Percentiles rank a stretch among this genome's conserved stretches.
phyloP scores from a whole-genome alignment of 1,140 invertebrate genomes.

The Bombus impatiens region DNA sequence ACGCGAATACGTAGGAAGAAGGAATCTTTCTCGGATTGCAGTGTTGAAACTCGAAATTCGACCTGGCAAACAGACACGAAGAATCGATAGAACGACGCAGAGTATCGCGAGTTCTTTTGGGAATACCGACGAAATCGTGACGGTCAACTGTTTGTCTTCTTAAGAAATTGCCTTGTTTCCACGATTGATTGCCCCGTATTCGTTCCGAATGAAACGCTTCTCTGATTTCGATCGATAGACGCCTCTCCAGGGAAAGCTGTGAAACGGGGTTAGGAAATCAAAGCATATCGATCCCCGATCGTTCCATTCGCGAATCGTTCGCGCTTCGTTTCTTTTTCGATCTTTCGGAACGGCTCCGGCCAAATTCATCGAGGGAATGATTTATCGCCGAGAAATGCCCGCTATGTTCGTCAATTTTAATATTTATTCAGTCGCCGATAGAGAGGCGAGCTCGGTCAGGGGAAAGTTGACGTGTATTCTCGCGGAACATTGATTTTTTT shows the following conservation, averaged over 20 bases:
- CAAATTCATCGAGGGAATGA: not conserved
- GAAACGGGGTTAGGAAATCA: constrained; percentile 17
- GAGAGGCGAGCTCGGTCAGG: not conserved
- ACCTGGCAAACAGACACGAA: not conserved
- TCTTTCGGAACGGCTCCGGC: not conserved
- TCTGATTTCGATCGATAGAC: constrained; percentile 33
- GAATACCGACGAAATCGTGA: constrained; percentile 23
- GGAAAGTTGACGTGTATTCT: not conserved
- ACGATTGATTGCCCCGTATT: constrained; percentile 14
- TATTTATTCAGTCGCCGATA: not conserved
- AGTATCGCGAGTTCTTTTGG: constrained; percentile 19
- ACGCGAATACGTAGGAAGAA: not conserved
- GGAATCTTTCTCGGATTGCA: not conserved
- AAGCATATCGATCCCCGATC: constrained; percentile 23
- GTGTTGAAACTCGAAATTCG: not conserved
- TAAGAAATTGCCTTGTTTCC: constrained; percentile 52
- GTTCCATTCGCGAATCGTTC: not conserved
- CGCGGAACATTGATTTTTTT: constrained; percentile 26
- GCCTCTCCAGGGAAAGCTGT: not conserved
- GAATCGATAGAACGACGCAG: no score
- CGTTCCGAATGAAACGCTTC: constrained; percentile 35
- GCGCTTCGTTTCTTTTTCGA: not conserved
- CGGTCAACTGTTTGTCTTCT: constrained; percentile 39
- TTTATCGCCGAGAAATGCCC: not conserved
- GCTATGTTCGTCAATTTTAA: not conserved